These are phyloP conservation scores for Lutjanus erythropterus DNA, from an alignment of 2,113 vertebrate species.

Conservation along the genomic window DNA sequence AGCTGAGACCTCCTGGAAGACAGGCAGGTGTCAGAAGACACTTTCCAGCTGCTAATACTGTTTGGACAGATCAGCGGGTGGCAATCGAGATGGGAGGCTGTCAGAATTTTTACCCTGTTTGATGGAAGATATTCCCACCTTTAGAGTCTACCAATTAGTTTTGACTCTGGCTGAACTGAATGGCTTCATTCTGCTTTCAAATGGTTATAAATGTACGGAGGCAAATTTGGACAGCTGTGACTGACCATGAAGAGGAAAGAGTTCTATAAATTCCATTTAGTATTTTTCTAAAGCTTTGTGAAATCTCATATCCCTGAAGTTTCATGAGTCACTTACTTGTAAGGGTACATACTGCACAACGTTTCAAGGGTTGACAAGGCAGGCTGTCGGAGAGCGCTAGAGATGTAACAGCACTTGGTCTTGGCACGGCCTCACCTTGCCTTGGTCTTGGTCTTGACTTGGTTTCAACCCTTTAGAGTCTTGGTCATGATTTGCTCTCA, in stretches of 20 bases:
- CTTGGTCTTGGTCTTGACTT: too few relatives aligned
- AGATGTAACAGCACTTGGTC: too few relatives aligned
- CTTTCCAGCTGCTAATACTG: constrained; percentile 13
- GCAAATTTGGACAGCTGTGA: constrained; percentile 3
- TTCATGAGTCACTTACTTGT: background rate
- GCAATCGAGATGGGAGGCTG: background rate
- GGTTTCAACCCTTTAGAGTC: too few relatives aligned
- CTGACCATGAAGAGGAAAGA: too few relatives aligned
- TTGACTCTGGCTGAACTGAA: too few relatives aligned
- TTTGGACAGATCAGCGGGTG: constrained; percentile 38
- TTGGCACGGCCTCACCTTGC: too few relatives aligned
- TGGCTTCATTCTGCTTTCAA: background rate
- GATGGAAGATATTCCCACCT: too few relatives aligned
- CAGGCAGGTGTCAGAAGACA: constrained; percentile 20
- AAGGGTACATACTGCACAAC: background rate
- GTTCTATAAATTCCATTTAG: too few relatives aligned
- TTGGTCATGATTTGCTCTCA: too few relatives aligned
- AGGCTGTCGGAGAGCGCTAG: background rate
- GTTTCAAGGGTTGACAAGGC: background rate
- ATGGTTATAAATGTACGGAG: background rate
- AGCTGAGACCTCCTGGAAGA: too few relatives aligned
- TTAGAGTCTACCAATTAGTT: background rate
- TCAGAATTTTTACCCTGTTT: too few relatives aligned
- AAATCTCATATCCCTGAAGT: background rate
- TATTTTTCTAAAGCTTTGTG: background rate